Percentiles rank a stretch among this genome's conserved stretches.
These are phyloP conservation scores for Choristoneura fumiferana DNA, from an alignment of 1,140 invertebrate genomes.

Conservation along the genomic window DNA sequence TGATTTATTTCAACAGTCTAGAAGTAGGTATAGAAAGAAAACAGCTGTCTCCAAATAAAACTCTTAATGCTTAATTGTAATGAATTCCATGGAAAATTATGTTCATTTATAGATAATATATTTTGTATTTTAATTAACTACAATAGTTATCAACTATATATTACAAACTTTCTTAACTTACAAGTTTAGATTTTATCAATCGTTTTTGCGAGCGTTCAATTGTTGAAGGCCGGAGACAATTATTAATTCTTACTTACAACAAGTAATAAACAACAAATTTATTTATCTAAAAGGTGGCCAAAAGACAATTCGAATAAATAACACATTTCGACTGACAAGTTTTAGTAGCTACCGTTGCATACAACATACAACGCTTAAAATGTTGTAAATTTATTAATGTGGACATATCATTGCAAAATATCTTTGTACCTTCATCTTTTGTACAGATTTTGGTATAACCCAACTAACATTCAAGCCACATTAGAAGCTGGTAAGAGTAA, in stretches of 20 bases:
- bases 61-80: constrained; percentile 60
- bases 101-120: constrained; percentile 76
- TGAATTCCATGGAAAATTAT: constrained; percentile 78
- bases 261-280: constrained; percentile 21
- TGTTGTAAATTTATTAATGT: too few species aligned
- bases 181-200: constrained; percentile 71
- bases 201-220: constrained; percentile 55
- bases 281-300: constrained; percentile 21
- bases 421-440: too few species aligned
- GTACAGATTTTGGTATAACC: too few species aligned
- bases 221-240: constrained; percentile 36
- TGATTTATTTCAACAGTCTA: not conserved
- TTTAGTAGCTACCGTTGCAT: too few species aligned
- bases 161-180: constrained; percentile 74
- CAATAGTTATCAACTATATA: constrained; percentile 76
- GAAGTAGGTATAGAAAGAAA: constrained; percentile 1
- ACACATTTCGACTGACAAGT: too few species aligned
- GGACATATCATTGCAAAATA: too few species aligned
- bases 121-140: constrained; percentile 77
- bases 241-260: constrained; percentile 15
- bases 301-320: too few species aligned
- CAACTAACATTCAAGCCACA: too few species aligned
- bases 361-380: too few species aligned
- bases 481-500: too few species aligned
- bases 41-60: constrained; percentile 30